phyloP scores from a whole-genome alignment of 92 coral and sea anemone genomes.

The Epizoanthus stellaris region DNA sequence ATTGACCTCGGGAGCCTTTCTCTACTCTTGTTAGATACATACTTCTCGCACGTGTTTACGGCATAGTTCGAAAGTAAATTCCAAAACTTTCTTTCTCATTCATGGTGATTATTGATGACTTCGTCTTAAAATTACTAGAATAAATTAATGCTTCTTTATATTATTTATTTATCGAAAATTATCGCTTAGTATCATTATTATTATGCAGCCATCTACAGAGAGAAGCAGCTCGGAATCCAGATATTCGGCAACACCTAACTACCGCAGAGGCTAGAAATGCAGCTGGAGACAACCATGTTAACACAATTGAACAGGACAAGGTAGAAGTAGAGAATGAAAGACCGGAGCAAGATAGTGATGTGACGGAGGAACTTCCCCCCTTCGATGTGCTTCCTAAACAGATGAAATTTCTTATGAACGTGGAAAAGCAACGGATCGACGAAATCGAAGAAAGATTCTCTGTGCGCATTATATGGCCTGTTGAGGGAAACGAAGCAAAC shows the following conservation, averaged over 20 bases:
- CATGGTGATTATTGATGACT: too few species aligned
- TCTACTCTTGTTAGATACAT: too few species aligned
- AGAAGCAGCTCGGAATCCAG: conserved; percentile 26
- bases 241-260: neutral
- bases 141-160: too few species aligned
- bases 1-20: too few species aligned
- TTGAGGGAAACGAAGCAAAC: neutral
- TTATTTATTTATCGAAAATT: too few species aligned
- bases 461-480: conserved; percentile 30
- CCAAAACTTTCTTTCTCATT: too few species aligned
- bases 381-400: conserved; percentile 16
- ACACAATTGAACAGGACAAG: neutral
- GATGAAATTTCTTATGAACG: neutral
- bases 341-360: neutral
- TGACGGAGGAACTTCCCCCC: neutral
- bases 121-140: too few species aligned
- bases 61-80: too few species aligned
- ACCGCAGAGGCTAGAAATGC: neutral
- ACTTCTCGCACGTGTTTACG: too few species aligned
- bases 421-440: neutral
- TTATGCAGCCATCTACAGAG: neutral
- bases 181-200: too few species aligned
- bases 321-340: neutral
- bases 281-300: neutral
- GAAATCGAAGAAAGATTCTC: neutral